Evolutionary conservation across 2,888 invertebrate species (phyloP).

Genomic region (Odontothrips loti): DNA sequence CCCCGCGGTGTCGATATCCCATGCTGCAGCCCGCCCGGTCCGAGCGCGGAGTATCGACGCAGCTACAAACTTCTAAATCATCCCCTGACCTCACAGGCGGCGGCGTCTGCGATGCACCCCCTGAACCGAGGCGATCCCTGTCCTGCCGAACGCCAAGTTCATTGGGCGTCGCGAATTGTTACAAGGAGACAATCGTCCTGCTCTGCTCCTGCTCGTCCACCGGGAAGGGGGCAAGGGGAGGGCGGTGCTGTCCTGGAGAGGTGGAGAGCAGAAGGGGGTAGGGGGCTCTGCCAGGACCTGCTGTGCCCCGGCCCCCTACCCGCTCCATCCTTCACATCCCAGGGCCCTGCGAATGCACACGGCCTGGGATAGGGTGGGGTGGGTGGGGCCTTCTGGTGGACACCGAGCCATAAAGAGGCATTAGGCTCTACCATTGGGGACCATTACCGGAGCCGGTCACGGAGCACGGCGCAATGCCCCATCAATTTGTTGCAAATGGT

Average conservation of each 20-base stretch:
- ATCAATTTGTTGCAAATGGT: slow-evolving; percentile 26
- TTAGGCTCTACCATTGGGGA: slow-evolving; percentile 24
- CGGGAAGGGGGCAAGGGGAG: background rate
- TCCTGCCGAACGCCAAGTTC: no score
- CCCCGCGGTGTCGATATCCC: no score
- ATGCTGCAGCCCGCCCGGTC: no score
- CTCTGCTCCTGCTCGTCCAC: no score
- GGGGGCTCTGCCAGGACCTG: no score
- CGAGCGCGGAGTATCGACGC: no score
- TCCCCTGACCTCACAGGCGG: no score
- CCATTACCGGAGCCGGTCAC: slow-evolving; percentile 23
- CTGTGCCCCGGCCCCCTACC: background rate
- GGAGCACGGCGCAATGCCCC: slow-evolving; percentile 15
- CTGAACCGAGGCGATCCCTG: no score
- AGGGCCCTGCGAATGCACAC: background rate
- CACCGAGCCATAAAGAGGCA: slow-evolving; percentile 21
- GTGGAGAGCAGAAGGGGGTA: background rate
- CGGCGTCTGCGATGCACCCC: no score
- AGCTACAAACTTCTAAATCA: no score
- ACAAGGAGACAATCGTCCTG: no score
- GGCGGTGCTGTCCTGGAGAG: background rate
- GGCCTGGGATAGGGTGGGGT: background rate
- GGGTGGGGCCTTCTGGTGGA: background rate
- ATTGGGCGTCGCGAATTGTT: no score
- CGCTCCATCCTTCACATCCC: background rate